phyloP scores from a whole-genome alignment of 2,113 vertebrate species.

The Pedionomus torquatus region DNA sequence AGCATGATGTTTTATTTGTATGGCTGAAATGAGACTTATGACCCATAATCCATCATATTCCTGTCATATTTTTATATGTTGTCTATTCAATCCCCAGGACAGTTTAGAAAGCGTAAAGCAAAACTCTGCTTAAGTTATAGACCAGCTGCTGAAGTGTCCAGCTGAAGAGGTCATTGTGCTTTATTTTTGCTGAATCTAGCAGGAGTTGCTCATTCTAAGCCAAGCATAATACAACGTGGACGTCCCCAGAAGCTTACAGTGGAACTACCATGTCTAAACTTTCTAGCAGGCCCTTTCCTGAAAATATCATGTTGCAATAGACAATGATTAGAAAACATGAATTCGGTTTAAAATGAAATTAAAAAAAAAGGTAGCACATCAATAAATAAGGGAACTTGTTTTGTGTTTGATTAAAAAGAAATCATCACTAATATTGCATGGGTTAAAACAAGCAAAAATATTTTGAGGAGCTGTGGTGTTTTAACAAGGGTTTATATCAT shows the following conservation, averaged over 20 bases:
- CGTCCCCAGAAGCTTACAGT: slow-evolving; percentile 76
- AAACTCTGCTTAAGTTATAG: slow-evolving; percentile 86
- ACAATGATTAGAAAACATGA: neutral
- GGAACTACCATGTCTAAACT: slow-evolving; percentile 77
- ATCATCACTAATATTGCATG: neutral
- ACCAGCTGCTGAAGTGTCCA: slow-evolving; percentile 86
- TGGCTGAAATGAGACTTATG: slow-evolving; percentile 85
- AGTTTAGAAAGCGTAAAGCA: slow-evolving; percentile 78
- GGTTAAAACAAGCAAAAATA: neutral
- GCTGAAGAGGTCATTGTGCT: slow-evolving; percentile 86
- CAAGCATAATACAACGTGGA: slow-evolving; percentile 81
- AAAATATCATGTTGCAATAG: neutral
- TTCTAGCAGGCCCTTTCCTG: slow-evolving; percentile 77
- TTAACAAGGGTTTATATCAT: neutral
- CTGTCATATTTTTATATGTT: slow-evolving; percentile 86
- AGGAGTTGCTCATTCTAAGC: slow-evolving; percentile 74
- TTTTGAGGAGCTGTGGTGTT: neutral
- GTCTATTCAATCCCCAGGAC: slow-evolving; percentile 78
- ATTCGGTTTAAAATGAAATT: neutral
- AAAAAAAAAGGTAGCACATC: neutral
- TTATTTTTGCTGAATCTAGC: slow-evolving; percentile 76
- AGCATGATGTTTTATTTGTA: slow-evolving; percentile 86
- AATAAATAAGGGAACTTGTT: neutral
- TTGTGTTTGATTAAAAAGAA: neutral
- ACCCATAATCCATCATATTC: slow-evolving; percentile 87